A percentile compares a stretch with the other conserved stretches of the same genome.
Evolutionary conservation across 2,888 invertebrate genomes (phyloP).

Genomic region (Pseudococcus longispinus): DNA sequence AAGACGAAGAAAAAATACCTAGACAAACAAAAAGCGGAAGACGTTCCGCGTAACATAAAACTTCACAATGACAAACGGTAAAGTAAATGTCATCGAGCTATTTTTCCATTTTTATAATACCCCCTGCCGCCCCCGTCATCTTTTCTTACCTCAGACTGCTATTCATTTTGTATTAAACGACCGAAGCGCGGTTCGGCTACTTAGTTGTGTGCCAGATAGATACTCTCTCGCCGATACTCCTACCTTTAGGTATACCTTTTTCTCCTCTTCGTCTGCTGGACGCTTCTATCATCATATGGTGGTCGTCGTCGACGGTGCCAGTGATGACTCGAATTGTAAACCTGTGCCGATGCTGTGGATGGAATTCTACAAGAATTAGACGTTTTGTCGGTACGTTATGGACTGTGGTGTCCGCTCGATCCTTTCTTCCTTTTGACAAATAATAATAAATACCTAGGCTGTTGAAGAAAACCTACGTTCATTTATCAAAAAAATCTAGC

Average conservation of each 20-base stretch:
- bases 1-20: conserved; percentile 11
- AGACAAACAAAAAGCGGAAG: conserved; percentile 55
- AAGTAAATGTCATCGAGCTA: conserved; percentile 56
- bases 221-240: not conserved
- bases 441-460: not conserved
- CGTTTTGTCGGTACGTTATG: conserved; percentile 7
- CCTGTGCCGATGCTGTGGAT: not conserved
- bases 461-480: not conserved
- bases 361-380: not conserved
- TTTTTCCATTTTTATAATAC: conserved; percentile 53
- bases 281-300: not conserved
- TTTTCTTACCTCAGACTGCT: not conserved
- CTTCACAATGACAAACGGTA: conserved; percentile 53
- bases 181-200: conserved; percentile 38
- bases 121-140: not conserved
- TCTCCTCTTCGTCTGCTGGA: not conserved
- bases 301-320: not conserved
- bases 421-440: not conserved
- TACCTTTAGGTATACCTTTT: conserved; percentile 6
- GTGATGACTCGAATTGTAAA: not conserved
- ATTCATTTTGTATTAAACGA: conserved; percentile 48
- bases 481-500: not conserved
- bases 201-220: not conserved
- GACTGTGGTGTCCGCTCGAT: not conserved
- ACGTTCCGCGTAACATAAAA: conserved; percentile 52